Evolutionary conservation across 2,888 invertebrate genomes (phyloP).

Genomic region (Pyrrhia umbra): DNA sequence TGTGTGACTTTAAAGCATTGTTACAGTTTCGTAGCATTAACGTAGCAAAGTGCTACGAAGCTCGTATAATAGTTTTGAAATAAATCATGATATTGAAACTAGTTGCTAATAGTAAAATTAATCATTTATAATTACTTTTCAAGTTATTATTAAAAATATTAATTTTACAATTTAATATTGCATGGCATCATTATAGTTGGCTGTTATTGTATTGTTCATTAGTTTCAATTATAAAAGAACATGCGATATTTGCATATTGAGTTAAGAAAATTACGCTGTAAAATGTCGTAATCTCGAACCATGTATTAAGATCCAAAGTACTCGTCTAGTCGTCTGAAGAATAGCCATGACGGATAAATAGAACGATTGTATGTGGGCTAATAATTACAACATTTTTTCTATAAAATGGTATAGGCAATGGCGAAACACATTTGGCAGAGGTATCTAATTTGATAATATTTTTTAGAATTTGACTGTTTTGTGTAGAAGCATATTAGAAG

Average conservation of each 20-base stretch:
- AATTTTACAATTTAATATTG: slow-evolving; percentile 6
- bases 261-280: slow-evolving; percentile 1
- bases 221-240: slow-evolving; percentile 25
- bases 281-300: neutral
- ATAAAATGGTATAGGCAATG: too few species aligned
- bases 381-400: too few species aligned
- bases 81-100: too few species aligned
- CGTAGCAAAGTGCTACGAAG: slow-evolving; percentile 32
- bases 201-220: slow-evolving; percentile 13
- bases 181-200: slow-evolving; percentile 21
- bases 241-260: slow-evolving; percentile 43
- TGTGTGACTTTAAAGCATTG: too few species aligned
- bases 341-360: neutral
- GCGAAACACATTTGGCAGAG: too few species aligned
- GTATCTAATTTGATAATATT: too few species aligned
- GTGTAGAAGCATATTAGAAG: too few species aligned
- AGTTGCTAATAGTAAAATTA: too few species aligned
- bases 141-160: neutral
- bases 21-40: slow-evolving; percentile 10
- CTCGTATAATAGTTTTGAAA: neutral
- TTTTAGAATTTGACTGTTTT: too few species aligned
- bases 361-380: too few species aligned
- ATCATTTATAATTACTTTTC: neutral
- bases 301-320: neutral
- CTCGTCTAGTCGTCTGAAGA: neutral